These are phyloP conservation scores for Pionites leucogaster DNA, from an alignment of 2,113 vertebrate genomes.

Conservation along the genomic window DNA sequence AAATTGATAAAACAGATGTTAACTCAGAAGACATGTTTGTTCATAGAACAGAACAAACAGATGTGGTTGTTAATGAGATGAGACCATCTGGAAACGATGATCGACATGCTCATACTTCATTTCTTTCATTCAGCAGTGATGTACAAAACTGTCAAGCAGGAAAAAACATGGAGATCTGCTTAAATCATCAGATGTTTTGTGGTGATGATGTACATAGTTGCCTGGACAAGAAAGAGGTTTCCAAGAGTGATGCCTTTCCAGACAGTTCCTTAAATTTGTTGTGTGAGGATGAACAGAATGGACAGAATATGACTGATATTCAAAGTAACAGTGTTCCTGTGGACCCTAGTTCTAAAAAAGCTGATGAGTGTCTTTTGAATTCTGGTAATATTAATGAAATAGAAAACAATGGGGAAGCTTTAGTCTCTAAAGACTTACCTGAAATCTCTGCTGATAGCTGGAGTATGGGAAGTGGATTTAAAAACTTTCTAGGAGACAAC, in stretches of 20 bases:
- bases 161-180: constrained; percentile 58
- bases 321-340: neutral
- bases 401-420: neutral
- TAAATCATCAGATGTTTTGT: constrained; percentile 47
- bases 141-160: constrained; percentile 59
- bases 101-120: constrained; percentile 51
- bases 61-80: constrained; percentile 64
- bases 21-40: constrained; percentile 65
- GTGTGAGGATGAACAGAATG: constrained; percentile 70
- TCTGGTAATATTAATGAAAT: neutral
- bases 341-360: neutral
- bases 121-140: constrained; percentile 63
- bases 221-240: constrained; percentile 38
- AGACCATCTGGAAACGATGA: constrained; percentile 68
- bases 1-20: constrained; percentile 71
- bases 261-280: constrained; percentile 61
- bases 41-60: constrained; percentile 69
- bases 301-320: constrained; percentile 45
- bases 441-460: constrained; percentile 82
- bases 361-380: neutral
- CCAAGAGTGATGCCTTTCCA: constrained; percentile 21
- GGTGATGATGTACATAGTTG: constrained; percentile 7
- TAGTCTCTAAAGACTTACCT: neutral
- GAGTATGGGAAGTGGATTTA: constrained; percentile 84
- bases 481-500: constrained; percentile 69